Conservation (phyloP, 64 coral and sea anemone genomes). For the Pocillopora damicornis region DNA sequence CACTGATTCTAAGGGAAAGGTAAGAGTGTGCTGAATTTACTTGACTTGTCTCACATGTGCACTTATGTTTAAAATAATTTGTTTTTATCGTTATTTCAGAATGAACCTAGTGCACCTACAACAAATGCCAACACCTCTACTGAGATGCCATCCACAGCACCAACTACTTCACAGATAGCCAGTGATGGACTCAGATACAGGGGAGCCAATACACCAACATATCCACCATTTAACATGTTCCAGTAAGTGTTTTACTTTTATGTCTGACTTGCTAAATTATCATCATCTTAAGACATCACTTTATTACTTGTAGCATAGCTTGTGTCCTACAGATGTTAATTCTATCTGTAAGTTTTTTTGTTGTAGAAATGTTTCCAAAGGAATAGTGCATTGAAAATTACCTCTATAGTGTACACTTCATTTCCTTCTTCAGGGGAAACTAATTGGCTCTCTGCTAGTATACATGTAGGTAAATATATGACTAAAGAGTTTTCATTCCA, state of each 20-base stretch:
- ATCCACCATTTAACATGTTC: conserved; percentile 59
- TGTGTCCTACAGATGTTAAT: too few relatives aligned
- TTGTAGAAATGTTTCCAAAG: too few relatives aligned
- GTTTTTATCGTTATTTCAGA: conserved; percentile 22
- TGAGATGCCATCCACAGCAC: conserved; percentile 26
- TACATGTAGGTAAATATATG: too few relatives aligned
- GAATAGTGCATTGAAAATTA: too few relatives aligned
- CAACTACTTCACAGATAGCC: not conserved
- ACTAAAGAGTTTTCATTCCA: too few relatives aligned
- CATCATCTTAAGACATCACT: too few relatives aligned
- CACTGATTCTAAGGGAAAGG: conserved; percentile 14
- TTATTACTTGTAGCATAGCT: too few relatives aligned
- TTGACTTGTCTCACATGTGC: not conserved
- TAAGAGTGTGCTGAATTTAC: not conserved
- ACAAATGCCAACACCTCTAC: conserved; percentile 21
- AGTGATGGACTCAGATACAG: conserved; percentile 74
- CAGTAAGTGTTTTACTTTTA: conserved; percentile 23
- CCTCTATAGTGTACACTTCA: too few relatives aligned
- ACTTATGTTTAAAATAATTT: not conserved
- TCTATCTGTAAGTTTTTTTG: too few relatives aligned
- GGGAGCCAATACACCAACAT: conserved; percentile 45
- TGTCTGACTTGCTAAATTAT: not conserved
- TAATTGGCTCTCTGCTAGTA: too few relatives aligned
- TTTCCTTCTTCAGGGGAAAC: too few relatives aligned
- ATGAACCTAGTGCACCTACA: not conserved